A percentile compares a stretch with the other conserved stretches of the same genome.
Evolutionary conservation across 1,140 invertebrate species (phyloP).

Genomic region (Panagrolaimus sp.): DNA sequence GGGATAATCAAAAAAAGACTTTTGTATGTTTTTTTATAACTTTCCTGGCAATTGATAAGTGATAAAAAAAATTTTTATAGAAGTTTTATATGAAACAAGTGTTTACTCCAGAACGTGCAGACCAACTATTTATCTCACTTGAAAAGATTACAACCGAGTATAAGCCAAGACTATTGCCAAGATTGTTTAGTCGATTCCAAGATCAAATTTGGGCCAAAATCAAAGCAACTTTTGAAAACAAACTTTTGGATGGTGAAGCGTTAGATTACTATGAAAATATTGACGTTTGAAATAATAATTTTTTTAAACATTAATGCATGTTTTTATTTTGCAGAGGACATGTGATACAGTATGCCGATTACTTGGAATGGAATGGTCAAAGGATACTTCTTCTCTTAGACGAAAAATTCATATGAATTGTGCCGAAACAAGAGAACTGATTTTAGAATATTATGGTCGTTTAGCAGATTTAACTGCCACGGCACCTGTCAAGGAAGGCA

Average conservation of each 20-base stretch:
- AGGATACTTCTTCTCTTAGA: conserved; percentile 21
- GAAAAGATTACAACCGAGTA: conserved; percentile 32
- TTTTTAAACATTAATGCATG: neutral
- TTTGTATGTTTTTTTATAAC: conserved; percentile 12
- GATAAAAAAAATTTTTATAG: conserved; percentile 13
- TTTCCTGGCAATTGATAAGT: neutral
- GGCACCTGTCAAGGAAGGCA: neutral
- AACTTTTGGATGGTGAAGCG: conserved; percentile 24
- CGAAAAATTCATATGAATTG: conserved; percentile 23
- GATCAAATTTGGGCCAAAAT: conserved; percentile 29
- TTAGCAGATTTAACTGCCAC: conserved; percentile 30
- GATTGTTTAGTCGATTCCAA: conserved; percentile 22
- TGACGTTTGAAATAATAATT: neutral
- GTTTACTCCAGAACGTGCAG: conserved; percentile 24
- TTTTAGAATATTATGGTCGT: conserved; percentile 32
- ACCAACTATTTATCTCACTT: conserved; percentile 25
- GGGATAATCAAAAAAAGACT: conserved; percentile 19
- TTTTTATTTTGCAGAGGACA: conserved; percentile 19
- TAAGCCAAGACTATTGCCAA: conserved; percentile 20
- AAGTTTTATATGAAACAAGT: conserved; percentile 20
- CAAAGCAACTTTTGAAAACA: conserved; percentile 15
- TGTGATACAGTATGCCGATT: conserved; percentile 30
- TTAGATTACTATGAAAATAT: conserved; percentile 31
- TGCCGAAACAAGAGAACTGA: conserved; percentile 27
- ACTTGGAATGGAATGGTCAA: conserved; percentile 23